phyloP scores from a whole-genome alignment of 2,888 invertebrate genomes.

The Lagria hirta region DNA sequence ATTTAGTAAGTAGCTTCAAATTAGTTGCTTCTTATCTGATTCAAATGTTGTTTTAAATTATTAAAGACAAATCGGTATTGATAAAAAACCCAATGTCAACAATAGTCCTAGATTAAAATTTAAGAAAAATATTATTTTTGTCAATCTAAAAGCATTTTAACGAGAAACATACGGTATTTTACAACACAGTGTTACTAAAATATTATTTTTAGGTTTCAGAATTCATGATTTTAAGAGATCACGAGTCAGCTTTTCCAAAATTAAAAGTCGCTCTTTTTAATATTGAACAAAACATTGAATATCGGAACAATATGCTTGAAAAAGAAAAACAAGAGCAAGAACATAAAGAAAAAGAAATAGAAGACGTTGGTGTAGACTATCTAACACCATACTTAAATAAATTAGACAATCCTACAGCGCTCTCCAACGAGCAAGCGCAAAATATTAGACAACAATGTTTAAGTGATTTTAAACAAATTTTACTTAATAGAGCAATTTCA shows the following conservation, averaged over 20 bases:
- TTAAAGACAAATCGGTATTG: too few relatives aligned
- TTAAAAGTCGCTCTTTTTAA: conserved; percentile 60
- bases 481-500: conserved; percentile 63
- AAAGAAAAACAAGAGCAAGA: conserved; percentile 56
- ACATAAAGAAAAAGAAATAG: conserved; percentile 62
- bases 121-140: conserved; percentile 4
- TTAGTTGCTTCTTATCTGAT: too few relatives aligned
- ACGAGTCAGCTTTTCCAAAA: conserved; percentile 56
- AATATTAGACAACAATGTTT: conserved; percentile 63
- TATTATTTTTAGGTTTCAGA: conserved; percentile 45
- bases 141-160: too few relatives aligned
- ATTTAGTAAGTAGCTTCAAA: conserved; percentile 27
- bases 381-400: conserved; percentile 65
- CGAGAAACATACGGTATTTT: too few relatives aligned
- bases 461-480: conserved; percentile 65
- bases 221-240: conserved; percentile 54
- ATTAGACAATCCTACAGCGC: conserved; percentile 57
- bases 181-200: conserved; percentile 4
- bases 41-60: too few relatives aligned
- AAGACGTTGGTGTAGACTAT: conserved; percentile 61
- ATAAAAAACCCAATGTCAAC: too few relatives aligned
- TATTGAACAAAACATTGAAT: conserved; percentile 58
- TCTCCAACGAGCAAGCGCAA: conserved; percentile 52
- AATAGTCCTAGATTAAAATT: too few relatives aligned
- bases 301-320: conserved; percentile 52